Conservation (phyloP, 2,888 invertebrate species). For the Agriopis marginaria region DNA sequence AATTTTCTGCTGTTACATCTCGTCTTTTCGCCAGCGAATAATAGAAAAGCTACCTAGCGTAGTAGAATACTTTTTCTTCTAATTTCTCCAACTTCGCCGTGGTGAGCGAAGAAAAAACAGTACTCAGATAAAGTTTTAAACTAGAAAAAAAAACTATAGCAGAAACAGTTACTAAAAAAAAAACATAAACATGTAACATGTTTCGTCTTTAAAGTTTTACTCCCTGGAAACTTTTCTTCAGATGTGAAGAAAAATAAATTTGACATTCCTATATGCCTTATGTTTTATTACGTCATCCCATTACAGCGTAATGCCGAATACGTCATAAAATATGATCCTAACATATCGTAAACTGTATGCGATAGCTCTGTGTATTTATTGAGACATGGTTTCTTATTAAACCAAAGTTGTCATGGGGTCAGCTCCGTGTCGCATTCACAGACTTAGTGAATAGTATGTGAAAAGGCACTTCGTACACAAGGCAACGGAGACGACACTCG, state of each 20-base stretch:
- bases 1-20: too few species aligned
- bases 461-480: constrained; percentile 9
- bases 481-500: neutral
- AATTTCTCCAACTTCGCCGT: too few species aligned
- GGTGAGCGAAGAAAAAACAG: too few species aligned
- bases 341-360: constrained; percentile 22
- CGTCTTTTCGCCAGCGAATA: too few species aligned
- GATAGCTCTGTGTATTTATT: constrained; percentile 20
- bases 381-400: constrained; percentile 25
- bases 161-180: neutral
- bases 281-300: constrained; percentile 17
- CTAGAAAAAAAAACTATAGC: neutral
- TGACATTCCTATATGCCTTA: constrained; percentile 6
- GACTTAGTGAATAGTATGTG: constrained; percentile 41
- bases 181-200: too few species aligned
- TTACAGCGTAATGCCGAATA: constrained; percentile 12
- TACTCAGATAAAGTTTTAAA: neutral
- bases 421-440: constrained; percentile 42
- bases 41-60: too few species aligned
- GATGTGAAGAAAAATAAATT: neutral
- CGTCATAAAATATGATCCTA: constrained; percentile 22
- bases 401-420: constrained; percentile 26
- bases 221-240: neutral
- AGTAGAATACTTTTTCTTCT: too few species aligned
- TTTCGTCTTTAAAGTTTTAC: neutral